Evolutionary conservation across 2,888 invertebrate genomes (phyloP), one percentile per base, ranked within the genome.

Genomic region (Leptopterna dolabrata): DNA sequence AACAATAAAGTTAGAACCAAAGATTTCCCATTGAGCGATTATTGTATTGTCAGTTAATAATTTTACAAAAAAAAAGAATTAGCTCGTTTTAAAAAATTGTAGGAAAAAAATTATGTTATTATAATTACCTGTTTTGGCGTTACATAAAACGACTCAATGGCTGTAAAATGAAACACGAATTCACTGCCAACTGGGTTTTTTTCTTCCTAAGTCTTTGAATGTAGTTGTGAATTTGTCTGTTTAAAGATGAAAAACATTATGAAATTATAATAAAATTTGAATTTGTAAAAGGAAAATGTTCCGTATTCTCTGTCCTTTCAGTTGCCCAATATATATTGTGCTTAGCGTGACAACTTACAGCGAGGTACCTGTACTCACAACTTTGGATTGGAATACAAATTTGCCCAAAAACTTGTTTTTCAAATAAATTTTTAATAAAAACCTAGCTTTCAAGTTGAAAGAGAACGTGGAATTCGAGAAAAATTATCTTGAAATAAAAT

Each of bases 1-100:
- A 78, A 78, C 78, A 78, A 78, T 78, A 78, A 76, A 45, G 41
- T 41, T 78, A 78, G 78, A 24, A 78, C 78, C 78, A 78, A 78
- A 78, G 78, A 78, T 24, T 76, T 19, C n/a, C 13, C 36, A 27
- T 71, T 73, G 16, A 73, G 41, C 73, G 73, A n/a, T 30, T 19
- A 73, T 30, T 16, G 73, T 73, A 73, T 30, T 73, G 73, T 73
- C 63, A 24, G 19, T 63, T 63, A 63, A 13, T 24, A 6, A 24
- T 63, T 63, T 63, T 27, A 63, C 63, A 63, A 24, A 4, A 24
- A 36, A 4, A 63, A n/a, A n/a, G n/a, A 63, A 19, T 63, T 63
- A 63, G 63, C 63, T 63, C 63, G 63, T 63, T 63, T 63, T 24
- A 63, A 24, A 55, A 55, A n/a, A 24, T 24, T 27, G 63, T 63